phyloP scores from a whole-genome alignment of 2,888 invertebrate genomes.

The Candidula unifasciata region DNA sequence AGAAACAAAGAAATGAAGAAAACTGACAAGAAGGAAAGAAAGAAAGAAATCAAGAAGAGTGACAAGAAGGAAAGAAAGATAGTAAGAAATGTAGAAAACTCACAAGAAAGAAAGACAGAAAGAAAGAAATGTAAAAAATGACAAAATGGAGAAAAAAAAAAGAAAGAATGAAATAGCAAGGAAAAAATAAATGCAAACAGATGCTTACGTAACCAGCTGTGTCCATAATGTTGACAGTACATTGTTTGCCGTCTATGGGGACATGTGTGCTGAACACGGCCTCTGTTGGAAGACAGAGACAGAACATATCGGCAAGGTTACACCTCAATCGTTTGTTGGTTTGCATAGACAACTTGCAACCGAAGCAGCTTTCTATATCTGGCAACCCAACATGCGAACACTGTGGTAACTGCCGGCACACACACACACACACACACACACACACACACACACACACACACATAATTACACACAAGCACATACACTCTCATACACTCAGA shows the following conservation, averaged over 20 bases:
- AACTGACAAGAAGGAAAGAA: background rate
- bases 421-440: too few relatives aligned
- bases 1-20: too few relatives aligned
- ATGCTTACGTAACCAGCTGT: conserved; percentile 53
- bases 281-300: conserved; percentile 57
- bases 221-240: conserved; percentile 67
- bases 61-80: background rate
- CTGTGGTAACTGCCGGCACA: too few relatives aligned
- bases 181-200: background rate
- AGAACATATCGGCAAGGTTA: background rate
- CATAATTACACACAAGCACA: too few relatives aligned
- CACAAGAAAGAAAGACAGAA: too few relatives aligned
- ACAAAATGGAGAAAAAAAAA: background rate
- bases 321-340: background rate
- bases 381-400: too few relatives aligned
- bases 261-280: conserved; percentile 65
- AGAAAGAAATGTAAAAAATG: too few relatives aligned
- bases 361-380: too few relatives aligned
- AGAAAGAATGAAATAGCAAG: background rate
- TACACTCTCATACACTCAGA: too few relatives aligned
- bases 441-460: too few relatives aligned
- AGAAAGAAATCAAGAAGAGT: background rate
- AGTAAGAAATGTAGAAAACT: background rate
- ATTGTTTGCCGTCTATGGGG: conserved; percentile 65
- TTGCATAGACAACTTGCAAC: too few relatives aligned